Evolutionary conservation across 2,113 vertebrate species (phyloP), one percentile per base, ranked within the genome.

Genomic region (Apaloderma vittatum): DNA sequence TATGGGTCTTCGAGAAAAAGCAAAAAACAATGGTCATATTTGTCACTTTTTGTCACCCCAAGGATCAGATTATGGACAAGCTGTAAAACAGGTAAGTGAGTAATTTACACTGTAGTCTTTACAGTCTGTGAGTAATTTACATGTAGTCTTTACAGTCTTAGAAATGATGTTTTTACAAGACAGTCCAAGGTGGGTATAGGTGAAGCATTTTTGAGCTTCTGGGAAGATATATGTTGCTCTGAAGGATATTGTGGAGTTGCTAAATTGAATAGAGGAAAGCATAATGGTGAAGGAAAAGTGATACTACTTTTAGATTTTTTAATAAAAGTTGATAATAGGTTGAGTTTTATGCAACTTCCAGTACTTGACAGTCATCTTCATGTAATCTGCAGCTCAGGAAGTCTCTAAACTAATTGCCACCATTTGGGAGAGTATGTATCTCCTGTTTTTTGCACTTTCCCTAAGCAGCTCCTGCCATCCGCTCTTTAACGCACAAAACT

Each of bases 1-100:
- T 66, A 99, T 99, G 99, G 98, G 97, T 91, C 98, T 99, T 87
- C 99, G 99, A 72, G 99, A 99, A 97, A 99, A 99, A 98, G 99
- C 99, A 7, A 99, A 99, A 98, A 99, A 99, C 93, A 98, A 83
- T 43, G 99, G 99, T 43, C 99, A 99, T 45, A 98, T 98, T 29
- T 98, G 95, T 59, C 99, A 98, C 97, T 99, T 99, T 95, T 98
- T 98, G 43, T 97, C 99, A 40, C 97, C 98, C 19, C 99, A 99
- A 92, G 98, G 99, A 36, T 72, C 99, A 2, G 99, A 99, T 89
- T 99, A 99, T n/a, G 99, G 99, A 52, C 99, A 99, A 76, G 99
- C 99, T 98, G 99, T 99, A 94, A 99, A 99, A 96, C 99, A 99
- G 98, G 99, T 99, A 95, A 43, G 91, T 61, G 34, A 55, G 43